Evolutionary conservation across 2,113 vertebrate species (phyloP).

Genomic region (Corynorhinus townsendii): DNA sequence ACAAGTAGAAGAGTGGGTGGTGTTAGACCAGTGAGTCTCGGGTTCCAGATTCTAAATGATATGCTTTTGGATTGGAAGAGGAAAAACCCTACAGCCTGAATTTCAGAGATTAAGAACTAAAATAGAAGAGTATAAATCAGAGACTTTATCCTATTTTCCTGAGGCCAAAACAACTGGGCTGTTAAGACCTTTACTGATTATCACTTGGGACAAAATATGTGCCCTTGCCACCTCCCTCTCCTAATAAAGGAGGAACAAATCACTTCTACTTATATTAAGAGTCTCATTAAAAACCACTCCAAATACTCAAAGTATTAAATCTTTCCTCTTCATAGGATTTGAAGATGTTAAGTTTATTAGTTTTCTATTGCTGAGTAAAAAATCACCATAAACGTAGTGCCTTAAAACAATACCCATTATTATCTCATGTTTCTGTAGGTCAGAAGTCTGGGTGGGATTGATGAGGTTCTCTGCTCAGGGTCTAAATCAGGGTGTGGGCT

Average conservation of each 20-base stretch:
- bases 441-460: not conserved
- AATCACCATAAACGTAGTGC: not conserved
- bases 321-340: not conserved
- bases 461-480: not conserved
- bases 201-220: not conserved
- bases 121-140: not conserved
- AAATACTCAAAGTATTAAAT: not conserved
- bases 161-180: not conserved
- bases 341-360: not conserved
- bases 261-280: not conserved
- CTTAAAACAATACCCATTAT: not conserved
- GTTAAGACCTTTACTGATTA: not conserved
- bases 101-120: not conserved
- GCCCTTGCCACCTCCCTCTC: not conserved
- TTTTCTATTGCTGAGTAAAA: not conserved
- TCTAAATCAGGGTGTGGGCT: not conserved
- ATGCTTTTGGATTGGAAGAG: not conserved
- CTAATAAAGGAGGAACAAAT: not conserved
- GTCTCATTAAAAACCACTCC: not conserved
- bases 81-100: not conserved
- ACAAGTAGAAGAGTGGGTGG: not conserved
- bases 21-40: not conserved
- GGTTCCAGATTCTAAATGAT: not conserved
- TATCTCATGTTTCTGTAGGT: not conserved
- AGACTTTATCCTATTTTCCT: not conserved